Percentiles rank a stretch among this genome's conserved stretches.
Conservation (phyloP, 2,797 vertebrate genomes). For the Tangara arthus region DNA sequence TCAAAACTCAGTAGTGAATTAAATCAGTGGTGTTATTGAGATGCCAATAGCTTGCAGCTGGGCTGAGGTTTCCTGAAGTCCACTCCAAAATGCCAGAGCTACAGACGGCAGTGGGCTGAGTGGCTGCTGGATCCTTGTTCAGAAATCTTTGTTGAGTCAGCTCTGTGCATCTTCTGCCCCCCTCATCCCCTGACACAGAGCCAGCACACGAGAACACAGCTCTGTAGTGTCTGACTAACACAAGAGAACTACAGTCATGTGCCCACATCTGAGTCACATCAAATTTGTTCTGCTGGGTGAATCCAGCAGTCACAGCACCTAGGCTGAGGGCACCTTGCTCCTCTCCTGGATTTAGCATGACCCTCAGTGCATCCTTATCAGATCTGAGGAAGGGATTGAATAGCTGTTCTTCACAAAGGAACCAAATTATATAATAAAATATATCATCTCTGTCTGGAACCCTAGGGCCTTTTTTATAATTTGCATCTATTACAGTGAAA, state of each 20-base stretch:
- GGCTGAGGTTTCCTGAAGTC: not conserved
- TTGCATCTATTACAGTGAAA: not conserved
- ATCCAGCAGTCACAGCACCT: not conserved
- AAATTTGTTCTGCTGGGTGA: not conserved
- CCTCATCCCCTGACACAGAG: not conserved
- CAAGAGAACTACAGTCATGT: not conserved
- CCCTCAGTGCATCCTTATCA: not conserved
- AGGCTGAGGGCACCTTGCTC: not conserved
- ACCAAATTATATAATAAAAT: not conserved
- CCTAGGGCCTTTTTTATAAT: not conserved
- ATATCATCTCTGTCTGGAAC: not conserved
- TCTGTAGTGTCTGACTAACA: not conserved
- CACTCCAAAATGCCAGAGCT: not conserved
- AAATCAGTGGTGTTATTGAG: not conserved
- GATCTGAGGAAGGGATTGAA: not conserved
- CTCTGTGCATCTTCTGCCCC: not conserved
- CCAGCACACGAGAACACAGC: not conserved
- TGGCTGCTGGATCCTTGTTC: not conserved
- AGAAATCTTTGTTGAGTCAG: constrained; percentile 21
- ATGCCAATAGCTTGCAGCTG: not conserved
- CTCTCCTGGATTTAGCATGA: not conserved
- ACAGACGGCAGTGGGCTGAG: not conserved
- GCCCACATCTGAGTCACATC: not conserved
- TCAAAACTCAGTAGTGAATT: not conserved
- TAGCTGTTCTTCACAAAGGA: not conserved